A percentile compares a stretch with the other conserved stretches of the same genome.
Evolutionary conservation across 1,140 invertebrate species (phyloP).

Genomic region (Gyrodactylus salaris): DNA sequence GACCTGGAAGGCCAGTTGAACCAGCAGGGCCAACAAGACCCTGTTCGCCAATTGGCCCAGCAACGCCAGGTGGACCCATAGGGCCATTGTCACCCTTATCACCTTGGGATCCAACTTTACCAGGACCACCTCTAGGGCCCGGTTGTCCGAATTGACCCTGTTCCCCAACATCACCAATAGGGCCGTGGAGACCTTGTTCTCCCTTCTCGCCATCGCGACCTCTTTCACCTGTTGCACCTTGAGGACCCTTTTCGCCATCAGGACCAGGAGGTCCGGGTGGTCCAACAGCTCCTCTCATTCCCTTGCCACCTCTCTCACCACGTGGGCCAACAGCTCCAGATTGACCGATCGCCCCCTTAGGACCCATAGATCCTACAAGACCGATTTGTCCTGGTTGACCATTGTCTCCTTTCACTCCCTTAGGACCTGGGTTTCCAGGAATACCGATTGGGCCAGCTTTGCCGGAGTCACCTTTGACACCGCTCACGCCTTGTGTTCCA

Average conservation of each 20-base stretch:
- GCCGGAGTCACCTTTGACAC: constrained; percentile 2
- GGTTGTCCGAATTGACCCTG: constrained; percentile 1
- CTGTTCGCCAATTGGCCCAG: constrained; percentile 7
- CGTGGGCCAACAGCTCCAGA: constrained; percentile 1
- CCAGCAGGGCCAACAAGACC: constrained; percentile 7
- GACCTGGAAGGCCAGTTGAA: constrained; percentile 4
- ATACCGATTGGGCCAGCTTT: constrained; percentile 3
- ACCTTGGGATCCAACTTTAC: not conserved
- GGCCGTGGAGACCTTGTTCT: not conserved
- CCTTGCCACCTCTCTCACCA: constrained; percentile 1
- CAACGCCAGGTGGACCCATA: constrained; percentile 2
- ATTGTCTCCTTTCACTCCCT: constrained; percentile 7
- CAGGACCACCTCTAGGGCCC: not conserved
- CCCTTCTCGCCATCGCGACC: constrained; percentile 5
- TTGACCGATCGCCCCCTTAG: constrained; percentile 7
- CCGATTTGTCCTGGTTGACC: constrained; percentile 8
- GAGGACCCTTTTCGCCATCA: constrained; percentile 3
- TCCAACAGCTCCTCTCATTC: constrained; percentile 5
- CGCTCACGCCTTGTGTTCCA: constrained; percentile 6
- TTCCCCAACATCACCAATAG: constrained; percentile 6
- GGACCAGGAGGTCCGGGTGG: constrained; percentile 5
- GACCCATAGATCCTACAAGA: constrained; percentile 4
- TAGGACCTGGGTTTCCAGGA: constrained; percentile 7
- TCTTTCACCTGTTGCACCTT: not conserved
- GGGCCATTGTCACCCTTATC: constrained; percentile 7